These are phyloP conservation scores for Nesometra sesokonis DNA, from an alignment of 35 echinoderm and acorn worm genomes.

Conservation along the genomic window DNA sequence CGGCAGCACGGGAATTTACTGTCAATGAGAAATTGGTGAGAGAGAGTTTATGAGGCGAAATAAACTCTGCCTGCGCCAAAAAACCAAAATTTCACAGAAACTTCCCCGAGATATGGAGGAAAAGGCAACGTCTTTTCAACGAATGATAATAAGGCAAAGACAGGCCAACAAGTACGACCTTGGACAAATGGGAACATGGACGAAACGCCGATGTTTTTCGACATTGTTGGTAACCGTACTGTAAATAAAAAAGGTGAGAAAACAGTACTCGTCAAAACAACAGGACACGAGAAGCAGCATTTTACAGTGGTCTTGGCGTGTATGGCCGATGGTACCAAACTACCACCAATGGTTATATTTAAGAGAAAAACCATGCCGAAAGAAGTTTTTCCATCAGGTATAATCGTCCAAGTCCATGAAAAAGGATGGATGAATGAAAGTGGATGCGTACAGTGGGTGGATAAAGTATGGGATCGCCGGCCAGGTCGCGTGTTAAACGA, in stretches of 20 bases:
- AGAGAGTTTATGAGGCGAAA: not conserved
- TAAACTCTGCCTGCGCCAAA: not conserved
- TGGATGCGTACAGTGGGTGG: not conserved
- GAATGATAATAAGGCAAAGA: not conserved
- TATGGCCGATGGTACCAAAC: not conserved
- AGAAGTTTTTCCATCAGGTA: not conserved
- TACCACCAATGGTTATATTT: constrained; percentile 15
- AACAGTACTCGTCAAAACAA: not conserved
- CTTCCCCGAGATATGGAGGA: not conserved
- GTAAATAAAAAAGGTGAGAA: not conserved
- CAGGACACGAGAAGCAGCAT: constrained; percentile 2
- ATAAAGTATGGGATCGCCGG: no score
- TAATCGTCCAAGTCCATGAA: not conserved
- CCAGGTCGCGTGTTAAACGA: constrained; percentile 2
- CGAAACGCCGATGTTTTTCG: not conserved
- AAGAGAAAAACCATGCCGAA: not conserved
- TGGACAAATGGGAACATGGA: not conserved
- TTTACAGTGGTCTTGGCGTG: constrained; percentile 6
- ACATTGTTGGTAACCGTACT: not conserved
- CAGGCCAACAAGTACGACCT: not conserved
- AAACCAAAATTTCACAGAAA: not conserved
- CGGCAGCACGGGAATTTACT: no score
- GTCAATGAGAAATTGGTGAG: no score
- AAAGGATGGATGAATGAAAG: not conserved
- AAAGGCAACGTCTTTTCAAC: not conserved